phyloP scores from a whole-genome alignment of 1,140 invertebrate genomes.

The Bombyx mandarina region DNA sequence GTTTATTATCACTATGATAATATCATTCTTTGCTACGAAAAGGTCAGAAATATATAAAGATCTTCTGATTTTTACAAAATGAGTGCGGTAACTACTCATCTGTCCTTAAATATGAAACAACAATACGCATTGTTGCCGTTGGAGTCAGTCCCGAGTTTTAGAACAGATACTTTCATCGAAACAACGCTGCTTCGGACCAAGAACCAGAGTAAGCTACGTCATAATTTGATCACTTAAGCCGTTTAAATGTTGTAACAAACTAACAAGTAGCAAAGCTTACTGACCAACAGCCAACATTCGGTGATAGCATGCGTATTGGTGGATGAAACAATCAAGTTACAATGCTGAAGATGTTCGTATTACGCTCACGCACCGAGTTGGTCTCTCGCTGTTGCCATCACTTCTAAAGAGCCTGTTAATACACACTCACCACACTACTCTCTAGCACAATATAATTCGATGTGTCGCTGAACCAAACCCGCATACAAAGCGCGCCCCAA shows the following conservation, averaged over 20 bases:
- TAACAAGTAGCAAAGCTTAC: constrained; percentile 59
- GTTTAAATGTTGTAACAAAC: constrained; percentile 45
- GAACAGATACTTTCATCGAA: constrained; percentile 7
- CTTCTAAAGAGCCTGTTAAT: constrained; percentile 27
- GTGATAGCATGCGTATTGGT: constrained; percentile 39
- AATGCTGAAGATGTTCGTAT: constrained; percentile 21
- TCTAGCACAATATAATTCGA: constrained; percentile 35
- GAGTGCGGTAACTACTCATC: too few relatives aligned
- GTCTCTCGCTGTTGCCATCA: constrained; percentile 35
- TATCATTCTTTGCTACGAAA: too few relatives aligned
- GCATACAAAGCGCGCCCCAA: constrained; percentile 31
- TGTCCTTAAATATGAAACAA: too few relatives aligned
- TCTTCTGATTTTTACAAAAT: too few relatives aligned
- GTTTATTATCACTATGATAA: too few relatives aligned
- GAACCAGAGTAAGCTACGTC: constrained; percentile 39
- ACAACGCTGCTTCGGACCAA: constrained; percentile 20
- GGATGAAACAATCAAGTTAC: constrained; percentile 13
- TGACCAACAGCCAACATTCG: constrained; percentile 40
- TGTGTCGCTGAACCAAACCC: constrained; percentile 30
- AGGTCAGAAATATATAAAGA: too few relatives aligned
- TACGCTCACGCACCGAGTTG: constrained; percentile 6
- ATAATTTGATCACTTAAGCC: constrained; percentile 20
- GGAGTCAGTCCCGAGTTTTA: too few relatives aligned
- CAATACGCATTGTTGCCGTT: too few relatives aligned
- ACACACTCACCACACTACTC: constrained; percentile 35